Evolutionary conservation across 1,140 invertebrate species (phyloP), one percentile per base, ranked within the genome.

Genomic region (Grapholita molesta): DNA sequence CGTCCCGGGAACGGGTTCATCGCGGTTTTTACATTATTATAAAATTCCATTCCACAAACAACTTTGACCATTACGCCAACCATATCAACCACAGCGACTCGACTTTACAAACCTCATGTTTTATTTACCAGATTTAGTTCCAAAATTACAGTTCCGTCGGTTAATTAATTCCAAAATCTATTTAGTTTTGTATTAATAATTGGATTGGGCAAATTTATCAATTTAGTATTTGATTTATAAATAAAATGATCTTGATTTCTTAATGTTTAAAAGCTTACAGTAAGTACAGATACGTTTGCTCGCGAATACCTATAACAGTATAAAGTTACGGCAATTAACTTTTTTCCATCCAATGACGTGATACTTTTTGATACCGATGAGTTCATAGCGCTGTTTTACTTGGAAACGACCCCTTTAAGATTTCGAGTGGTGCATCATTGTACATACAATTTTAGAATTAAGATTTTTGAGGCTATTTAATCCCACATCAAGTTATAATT

Each of bases 21-120:
- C 85, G 67, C 80, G 83, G 77, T 87, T 88, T 89, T 88, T 84
- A 79, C 82, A 85, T 82, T 86, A 86, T 87, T 89, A 89, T 89
- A 85, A 87, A 87, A 86, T 85, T 84, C 83, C 79, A 72, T 21
- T 30, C 79, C 68, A 52, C 48, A 70, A 69, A 67, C 24, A 48
- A 55, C 18, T 64, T 21, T 33, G 28, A 42, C 9, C 32, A 32
- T 24, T n/a, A 38, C 35, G 3, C 11, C 0, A 38, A 68, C 53
- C 72, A 66, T 28, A 24, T 69, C 64, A 42, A 18, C 18, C 28
- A 30, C 12, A 18, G 4, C 15, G 42, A n/a, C n/a, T n/a, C n/a
- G n/a, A n/a, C n/a, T n/a, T n/a, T n/a, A n/a, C n/a, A n/a, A n/a
- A n/a, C n/a, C n/a, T n/a, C n/a, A n/a, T n/a, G n/a, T n/a, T n/a